A percentile compares a stretch with the other conserved stretches of the same genome.
These are phyloP conservation scores for Imbricaverruca yamaguchii DNA, from an alignment of 2,888 invertebrate species.

Conservation along the genomic window DNA sequence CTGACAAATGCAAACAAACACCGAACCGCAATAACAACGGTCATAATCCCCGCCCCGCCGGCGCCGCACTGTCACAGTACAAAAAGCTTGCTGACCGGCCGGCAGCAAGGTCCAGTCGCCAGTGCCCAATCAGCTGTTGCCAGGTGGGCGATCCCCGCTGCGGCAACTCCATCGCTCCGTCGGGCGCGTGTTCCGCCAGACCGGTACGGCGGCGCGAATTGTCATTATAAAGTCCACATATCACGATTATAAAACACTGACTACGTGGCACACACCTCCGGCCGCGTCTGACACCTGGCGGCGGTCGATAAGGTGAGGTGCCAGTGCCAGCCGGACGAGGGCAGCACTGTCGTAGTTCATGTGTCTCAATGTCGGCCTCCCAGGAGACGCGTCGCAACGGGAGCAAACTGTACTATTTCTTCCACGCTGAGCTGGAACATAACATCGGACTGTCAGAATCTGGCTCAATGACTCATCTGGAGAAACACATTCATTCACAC, in stretches of 20 bases:
- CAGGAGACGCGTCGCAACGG: no score
- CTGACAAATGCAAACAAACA: background rate
- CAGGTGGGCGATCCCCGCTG: no score
- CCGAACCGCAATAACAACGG: background rate
- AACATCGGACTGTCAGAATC: no score
- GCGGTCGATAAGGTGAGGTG: background rate
- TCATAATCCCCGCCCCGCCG: background rate
- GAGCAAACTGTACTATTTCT: background rate
- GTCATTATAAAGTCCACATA: background rate
- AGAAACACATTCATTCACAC: no score
- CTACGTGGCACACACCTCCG: background rate
- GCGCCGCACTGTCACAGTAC: background rate
- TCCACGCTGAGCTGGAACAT: slow-evolving; percentile 9
- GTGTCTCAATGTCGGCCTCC: background rate
- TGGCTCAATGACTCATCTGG: no score
- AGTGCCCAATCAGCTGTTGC: no score
- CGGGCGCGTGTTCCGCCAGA: no score
- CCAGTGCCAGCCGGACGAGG: background rate
- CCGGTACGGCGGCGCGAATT: no score
- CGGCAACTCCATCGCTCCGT: no score
- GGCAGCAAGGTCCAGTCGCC: no score
- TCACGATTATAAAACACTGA: slow-evolving; percentile 16
- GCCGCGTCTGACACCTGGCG: background rate
- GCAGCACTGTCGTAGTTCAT: background rate
- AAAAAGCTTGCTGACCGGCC: no score